Evolutionary conservation across 2,797 vertebrate species (phyloP), one percentile per base, ranked within the genome.

Genomic region (Myotis vivesi): DNA sequence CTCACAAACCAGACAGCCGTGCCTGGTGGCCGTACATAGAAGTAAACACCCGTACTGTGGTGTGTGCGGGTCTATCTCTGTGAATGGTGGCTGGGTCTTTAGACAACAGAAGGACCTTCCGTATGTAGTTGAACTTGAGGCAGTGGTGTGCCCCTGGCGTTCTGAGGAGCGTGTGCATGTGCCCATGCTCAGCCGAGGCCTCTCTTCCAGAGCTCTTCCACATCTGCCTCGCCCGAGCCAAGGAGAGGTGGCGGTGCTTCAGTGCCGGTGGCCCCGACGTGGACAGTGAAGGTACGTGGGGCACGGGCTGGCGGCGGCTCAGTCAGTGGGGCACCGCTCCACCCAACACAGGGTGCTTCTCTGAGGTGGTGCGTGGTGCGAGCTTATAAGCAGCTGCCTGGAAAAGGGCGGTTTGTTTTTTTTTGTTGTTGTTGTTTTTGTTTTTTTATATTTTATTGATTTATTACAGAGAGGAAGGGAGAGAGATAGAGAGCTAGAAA

Each of bases 211-310:
- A 99, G 82, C 98, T 99, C 33, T 99, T 99, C 49, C 98, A 98
- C 95, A 99, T 99, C 98, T 99, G 99, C 69, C 97, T 99, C 81
- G 97, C 99, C 89, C 99, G 99, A 86, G 99, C 99, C 1, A 99
- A 99, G 97, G 99, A 99, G 97, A 99, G 99, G 95, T 99, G 99
- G 99, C 98, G 98, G 94, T 98, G 97, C 1, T 97, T 98, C 36
- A 98, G 99, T 76, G 97, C 98, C 0, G 98, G 98, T 51, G 97
- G 97, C 77, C 25, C 98, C 1, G 99, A 99, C 85, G 94, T 82
- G 0, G 99, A 99, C 53, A 97, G 94, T 51, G 99, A 99, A 99
- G 99, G 99, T 99, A 98, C 0, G 64, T 20, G 6, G 10, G 0
- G 0, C 7, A 30, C 6, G 1, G 22, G 36, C 77, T 0, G 4